Percentiles rank a stretch among this genome's conserved stretches.
phyloP scores from a whole-genome alignment of 1,140 invertebrate species.

The Drosophila pseudoobscura region DNA sequence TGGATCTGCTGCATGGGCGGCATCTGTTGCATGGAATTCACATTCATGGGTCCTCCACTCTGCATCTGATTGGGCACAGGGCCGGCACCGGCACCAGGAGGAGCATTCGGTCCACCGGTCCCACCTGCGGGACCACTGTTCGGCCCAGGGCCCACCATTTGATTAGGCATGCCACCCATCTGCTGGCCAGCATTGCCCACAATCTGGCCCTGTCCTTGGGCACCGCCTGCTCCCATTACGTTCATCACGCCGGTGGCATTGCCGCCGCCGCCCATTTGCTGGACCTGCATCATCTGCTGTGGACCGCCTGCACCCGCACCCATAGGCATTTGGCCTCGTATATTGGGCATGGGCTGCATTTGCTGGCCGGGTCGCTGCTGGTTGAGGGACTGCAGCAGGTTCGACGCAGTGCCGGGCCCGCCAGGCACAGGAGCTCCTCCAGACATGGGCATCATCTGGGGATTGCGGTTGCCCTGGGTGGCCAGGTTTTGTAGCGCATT shows the following conservation, averaged over 20 bases:
- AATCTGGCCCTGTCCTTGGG: conserved; percentile 83
- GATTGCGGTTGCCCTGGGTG: conserved; percentile 88
- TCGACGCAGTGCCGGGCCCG: conserved; percentile 71
- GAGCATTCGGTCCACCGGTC: conserved; percentile 46
- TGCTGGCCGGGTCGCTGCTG: conserved; percentile 79
- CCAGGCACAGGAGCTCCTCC: conserved; percentile 80
- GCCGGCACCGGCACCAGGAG: conserved; percentile 31
- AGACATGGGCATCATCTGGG: conserved; percentile 86
- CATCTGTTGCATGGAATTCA: conserved; percentile 66
- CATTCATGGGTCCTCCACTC: conserved; percentile 54
- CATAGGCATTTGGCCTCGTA: conserved; percentile 73
- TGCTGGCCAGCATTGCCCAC: conserved; percentile 83
- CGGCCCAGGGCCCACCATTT: conserved; percentile 78
- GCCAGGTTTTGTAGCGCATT: conserved; percentile 94
- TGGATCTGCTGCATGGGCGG: conserved; percentile 61
- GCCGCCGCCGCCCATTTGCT: conserved; percentile 83
- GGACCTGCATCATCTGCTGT: conserved; percentile 69
- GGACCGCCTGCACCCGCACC: conserved; percentile 35
- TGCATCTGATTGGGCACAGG: conserved; percentile 63
- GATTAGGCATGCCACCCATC: conserved; percentile 83
- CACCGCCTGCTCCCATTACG: conserved; percentile 61
- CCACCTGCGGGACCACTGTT: conserved; percentile 73
- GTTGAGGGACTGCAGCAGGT: conserved; percentile 74
- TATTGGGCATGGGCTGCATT: conserved; percentile 78
- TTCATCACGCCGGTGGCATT: conserved; percentile 77